These are phyloP conservation scores for Platorchestia sp. DNA, from an alignment of 1,140 invertebrate genomes.

Conservation along the genomic window DNA sequence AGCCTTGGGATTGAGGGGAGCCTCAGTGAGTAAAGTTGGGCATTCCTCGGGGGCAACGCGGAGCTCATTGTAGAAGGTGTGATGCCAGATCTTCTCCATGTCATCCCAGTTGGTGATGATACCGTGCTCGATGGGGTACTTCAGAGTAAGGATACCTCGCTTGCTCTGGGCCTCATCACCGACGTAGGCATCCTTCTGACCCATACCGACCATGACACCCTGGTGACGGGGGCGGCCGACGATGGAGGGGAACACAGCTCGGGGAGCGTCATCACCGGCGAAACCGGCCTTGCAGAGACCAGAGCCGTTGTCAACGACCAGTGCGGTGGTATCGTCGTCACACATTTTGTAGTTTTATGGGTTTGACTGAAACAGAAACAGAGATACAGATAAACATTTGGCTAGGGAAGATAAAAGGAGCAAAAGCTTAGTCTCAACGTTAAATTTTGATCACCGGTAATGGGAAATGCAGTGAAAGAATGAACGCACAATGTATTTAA, in stretches of 20 bases:
- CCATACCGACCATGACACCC: slow-evolving; percentile 98
- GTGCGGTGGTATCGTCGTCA: slow-evolving; percentile 66
- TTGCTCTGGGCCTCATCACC: slow-evolving; percentile 95
- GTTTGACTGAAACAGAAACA: slow-evolving; percentile 24
- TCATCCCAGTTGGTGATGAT: slow-evolving; percentile 57
- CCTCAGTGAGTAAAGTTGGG: slow-evolving; percentile 90
- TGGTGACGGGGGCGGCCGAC: too few relatives aligned
- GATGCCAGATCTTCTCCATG: slow-evolving; percentile 75
- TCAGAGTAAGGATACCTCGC: slow-evolving; percentile 90
- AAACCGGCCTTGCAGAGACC: slow-evolving; percentile 53
- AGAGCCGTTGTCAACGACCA: slow-evolving; percentile 52
- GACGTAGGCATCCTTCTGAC: slow-evolving; percentile 91
- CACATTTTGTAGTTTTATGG: slow-evolving; percentile 52
- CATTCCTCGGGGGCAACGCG: slow-evolving; percentile 96
- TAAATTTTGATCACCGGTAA: too few relatives aligned
- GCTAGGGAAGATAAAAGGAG: background rate
- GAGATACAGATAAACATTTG: background rate
- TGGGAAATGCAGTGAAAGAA: too few relatives aligned
- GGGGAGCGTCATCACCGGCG: slow-evolving; percentile 53
- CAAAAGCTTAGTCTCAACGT: background rate
- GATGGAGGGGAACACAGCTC: too few relatives aligned
- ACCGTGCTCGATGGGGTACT: slow-evolving; percentile 95
- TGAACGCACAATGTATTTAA: too few relatives aligned
- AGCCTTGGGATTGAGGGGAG: slow-evolving; percentile 89
- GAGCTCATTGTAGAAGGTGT: too few relatives aligned